Percentiles rank a stretch among this genome's conserved stretches.
phyloP scores from a whole-genome alignment of 2,113 vertebrate genomes.

The Scophthalmus maximus region DNA sequence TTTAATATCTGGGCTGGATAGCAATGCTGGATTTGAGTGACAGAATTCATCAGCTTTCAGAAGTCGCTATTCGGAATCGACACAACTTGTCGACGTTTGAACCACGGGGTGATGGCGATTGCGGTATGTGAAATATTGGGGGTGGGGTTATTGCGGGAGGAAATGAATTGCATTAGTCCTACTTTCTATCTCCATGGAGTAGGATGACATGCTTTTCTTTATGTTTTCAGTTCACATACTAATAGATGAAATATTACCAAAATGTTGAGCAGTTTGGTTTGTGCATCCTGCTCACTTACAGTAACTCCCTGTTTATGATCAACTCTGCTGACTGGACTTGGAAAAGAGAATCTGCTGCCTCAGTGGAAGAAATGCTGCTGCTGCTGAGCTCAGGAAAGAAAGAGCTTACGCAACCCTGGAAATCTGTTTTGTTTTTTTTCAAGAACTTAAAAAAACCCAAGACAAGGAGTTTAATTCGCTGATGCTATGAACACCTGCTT shows the following conservation, averaged over 20 bases:
- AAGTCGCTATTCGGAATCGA: too few relatives aligned
- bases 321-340: slow-evolving; percentile 9
- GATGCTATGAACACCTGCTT: slow-evolving; percentile 18
- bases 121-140: too few relatives aligned
- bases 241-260: slow-evolving; percentile 13
- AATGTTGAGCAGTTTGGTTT: slow-evolving; percentile 1
- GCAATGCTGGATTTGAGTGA: too few relatives aligned
- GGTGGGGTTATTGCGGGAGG: not conserved
- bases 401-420: slow-evolving; percentile 4
- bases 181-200: not conserved
- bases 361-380: slow-evolving; percentile 25
- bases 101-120: too few relatives aligned
- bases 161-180: not conserved
- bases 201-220: not conserved
- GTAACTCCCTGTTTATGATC: not conserved
- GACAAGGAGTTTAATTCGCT: slow-evolving; percentile 8
- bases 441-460: not conserved
- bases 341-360: slow-evolving; percentile 12
- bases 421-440: not conserved
- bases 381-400: slow-evolving; percentile 37
- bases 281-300: not conserved
- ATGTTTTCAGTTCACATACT: not conserved
- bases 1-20: too few relatives aligned
- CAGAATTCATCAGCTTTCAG: too few relatives aligned
- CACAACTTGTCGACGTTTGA: too few relatives aligned